Conservation (phyloP, 2,113 vertebrate species). For the Siniperca chuatsi region DNA sequence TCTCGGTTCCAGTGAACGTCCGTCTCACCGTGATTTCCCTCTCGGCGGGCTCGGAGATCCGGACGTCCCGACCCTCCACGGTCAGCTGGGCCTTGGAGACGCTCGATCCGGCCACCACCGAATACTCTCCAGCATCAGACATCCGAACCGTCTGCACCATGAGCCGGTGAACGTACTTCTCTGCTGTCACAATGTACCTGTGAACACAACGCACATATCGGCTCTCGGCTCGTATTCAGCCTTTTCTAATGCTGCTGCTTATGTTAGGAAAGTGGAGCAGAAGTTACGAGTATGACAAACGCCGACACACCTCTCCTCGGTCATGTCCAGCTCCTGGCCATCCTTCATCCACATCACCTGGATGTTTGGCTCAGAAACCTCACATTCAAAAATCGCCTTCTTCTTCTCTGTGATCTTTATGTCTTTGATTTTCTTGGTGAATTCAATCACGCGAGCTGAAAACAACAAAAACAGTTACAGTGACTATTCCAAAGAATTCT, state of each 20-base stretch:
- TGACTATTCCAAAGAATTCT: not conserved
- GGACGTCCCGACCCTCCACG: constrained; percentile 95
- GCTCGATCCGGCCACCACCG: constrained; percentile 94
- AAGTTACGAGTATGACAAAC: not conserved
- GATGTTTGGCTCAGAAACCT: constrained; percentile 96
- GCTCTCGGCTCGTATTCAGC: not conserved
- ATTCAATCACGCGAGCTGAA: constrained; percentile 96
- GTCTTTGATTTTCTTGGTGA: constrained; percentile 98
- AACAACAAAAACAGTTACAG: not conserved
- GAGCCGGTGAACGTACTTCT: constrained; percentile 94
- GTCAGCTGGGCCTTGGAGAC: constrained; percentile 91
- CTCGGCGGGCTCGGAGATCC: constrained; percentile 87
- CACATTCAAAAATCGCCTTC: constrained; percentile 96
- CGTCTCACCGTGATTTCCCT: constrained; percentile 90
- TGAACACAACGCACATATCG: not conserved
- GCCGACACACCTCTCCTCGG: constrained; percentile 89
- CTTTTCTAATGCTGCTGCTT: not conserved
- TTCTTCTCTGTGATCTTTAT: constrained; percentile 98
- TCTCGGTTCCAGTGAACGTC: not conserved
- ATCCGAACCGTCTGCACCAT: constrained; percentile 92
- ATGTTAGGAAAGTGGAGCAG: not conserved
- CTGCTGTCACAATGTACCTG: constrained; percentile 90
- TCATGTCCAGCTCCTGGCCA: constrained; percentile 91
- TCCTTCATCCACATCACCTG: constrained; percentile 98
- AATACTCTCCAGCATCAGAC: constrained; percentile 94